Conservation (phyloP, 2,797 vertebrate genomes). For the Tapera naevia region DNA sequence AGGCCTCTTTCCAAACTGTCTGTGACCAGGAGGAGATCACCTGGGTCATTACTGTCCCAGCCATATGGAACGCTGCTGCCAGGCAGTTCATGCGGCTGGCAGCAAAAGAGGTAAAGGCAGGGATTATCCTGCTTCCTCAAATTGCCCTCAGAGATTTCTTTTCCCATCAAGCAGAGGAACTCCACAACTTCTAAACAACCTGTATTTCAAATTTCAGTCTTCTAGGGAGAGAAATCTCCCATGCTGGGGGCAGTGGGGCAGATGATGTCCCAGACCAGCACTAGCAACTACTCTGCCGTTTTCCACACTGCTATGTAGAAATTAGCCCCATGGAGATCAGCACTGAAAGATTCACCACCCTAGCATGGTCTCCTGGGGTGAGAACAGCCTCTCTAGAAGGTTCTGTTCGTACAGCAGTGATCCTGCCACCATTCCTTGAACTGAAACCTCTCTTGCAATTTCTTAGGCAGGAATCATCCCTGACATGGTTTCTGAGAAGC, state of each 20-base stretch:
- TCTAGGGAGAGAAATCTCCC: not conserved
- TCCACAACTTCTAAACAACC: not conserved
- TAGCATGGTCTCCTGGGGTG: not conserved
- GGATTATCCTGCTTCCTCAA: not conserved
- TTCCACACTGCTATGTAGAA: fast-evolving
- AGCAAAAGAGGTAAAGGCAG: slow-evolving; percentile 37
- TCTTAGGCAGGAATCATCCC: slow-evolving; percentile 57
- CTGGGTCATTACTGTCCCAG: slow-evolving; percentile 67
- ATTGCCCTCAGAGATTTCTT: not conserved
- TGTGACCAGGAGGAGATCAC: not conserved
- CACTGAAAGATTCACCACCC: not conserved
- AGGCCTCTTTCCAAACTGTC: not conserved
- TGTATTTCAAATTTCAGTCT: not conserved
- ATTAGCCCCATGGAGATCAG: not conserved
- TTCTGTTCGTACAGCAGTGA: not conserved
- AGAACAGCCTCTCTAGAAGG: not conserved
- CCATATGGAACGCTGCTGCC: slow-evolving; percentile 54
- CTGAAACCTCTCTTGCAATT: not conserved
- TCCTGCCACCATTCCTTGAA: not conserved
- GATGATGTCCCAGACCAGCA: not conserved
- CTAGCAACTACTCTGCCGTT: not conserved
- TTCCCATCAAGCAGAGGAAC: not conserved
- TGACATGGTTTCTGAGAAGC: slow-evolving; percentile 7
- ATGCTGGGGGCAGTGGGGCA: not conserved
- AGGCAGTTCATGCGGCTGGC: slow-evolving; percentile 63